These are phyloP conservation scores for Atrichornis clamosus DNA, from an alignment of 2,113 vertebrate species.

Conservation along the genomic window DNA sequence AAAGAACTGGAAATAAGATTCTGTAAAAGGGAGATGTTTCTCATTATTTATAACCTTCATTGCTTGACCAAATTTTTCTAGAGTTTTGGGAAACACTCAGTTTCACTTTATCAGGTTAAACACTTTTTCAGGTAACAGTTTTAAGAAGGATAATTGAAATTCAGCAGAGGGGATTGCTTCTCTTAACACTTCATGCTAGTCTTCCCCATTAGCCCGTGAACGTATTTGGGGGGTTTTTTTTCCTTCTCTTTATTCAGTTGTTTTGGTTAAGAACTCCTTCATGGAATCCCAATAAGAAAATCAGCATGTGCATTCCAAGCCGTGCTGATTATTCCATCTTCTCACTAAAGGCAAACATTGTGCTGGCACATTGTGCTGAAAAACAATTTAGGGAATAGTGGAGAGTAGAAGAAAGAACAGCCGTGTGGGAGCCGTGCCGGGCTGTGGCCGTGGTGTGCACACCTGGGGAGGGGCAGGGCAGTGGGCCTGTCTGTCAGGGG, in stretches of 20 bases:
- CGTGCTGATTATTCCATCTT: background rate
- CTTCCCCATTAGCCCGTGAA: background rate
- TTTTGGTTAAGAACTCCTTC: background rate
- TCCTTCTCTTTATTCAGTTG: background rate
- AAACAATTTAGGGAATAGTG: background rate
- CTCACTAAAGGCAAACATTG: background rate
- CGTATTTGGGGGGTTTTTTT: background rate
- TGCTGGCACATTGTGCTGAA: background rate
- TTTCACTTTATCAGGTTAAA: background rate
- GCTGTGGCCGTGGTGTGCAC: background rate
- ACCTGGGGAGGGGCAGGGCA: background rate
- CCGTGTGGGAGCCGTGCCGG: background rate
- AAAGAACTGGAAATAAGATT: background rate
- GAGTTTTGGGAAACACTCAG: background rate
- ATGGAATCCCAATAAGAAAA: constrained; percentile 5
- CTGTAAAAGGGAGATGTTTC: background rate
- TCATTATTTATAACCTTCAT: background rate
- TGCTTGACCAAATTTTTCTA: background rate
- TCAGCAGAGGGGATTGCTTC: background rate
- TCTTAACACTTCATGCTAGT: background rate
- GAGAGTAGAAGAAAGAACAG: background rate
- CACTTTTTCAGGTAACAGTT: background rate
- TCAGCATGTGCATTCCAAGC: background rate
- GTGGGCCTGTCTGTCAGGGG: background rate
- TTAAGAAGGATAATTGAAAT: background rate